Evolutionary conservation across 2,113 vertebrate species (phyloP).

Genomic region (Xenopus borealis): DNA sequence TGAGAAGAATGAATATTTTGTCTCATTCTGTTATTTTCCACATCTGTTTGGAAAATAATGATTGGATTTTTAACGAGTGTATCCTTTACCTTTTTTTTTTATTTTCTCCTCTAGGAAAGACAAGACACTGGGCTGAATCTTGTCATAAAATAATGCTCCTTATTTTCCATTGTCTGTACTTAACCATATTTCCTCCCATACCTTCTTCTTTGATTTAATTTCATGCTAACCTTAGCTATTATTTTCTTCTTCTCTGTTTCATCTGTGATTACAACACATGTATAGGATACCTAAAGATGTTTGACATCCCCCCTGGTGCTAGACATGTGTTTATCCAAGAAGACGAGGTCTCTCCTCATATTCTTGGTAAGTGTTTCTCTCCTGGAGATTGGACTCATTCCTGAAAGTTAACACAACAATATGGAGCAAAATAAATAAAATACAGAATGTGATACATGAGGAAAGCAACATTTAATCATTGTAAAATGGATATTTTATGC

Average conservation of each 20-base stretch:
- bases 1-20: slow-evolving; percentile 49
- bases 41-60: background rate
- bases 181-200: slow-evolving; percentile 61
- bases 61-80: slow-evolving; percentile 41
- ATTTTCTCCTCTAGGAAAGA: background rate
- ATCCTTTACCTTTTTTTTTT: background rate
- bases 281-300: slow-evolving; percentile 99
- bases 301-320: slow-evolving; percentile 93
- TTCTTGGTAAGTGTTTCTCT: slow-evolving; percentile 91
- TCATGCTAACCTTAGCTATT: slow-evolving; percentile 69
- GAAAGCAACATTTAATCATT: background rate
- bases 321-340: slow-evolving; percentile 97
- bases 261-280: slow-evolving; percentile 62
- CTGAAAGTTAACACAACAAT: background rate
- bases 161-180: background rate
- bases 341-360: slow-evolving; percentile 93
- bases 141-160: slow-evolving; percentile 19
- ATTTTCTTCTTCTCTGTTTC: slow-evolving; percentile 68
- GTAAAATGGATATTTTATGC: slow-evolving; percentile 4
- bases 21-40: slow-evolving; percentile 14
- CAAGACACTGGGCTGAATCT: background rate
- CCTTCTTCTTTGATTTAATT: slow-evolving; percentile 14
- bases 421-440: background rate
- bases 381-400: slow-evolving; percentile 38
- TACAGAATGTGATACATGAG: background rate